Conservation (phyloP, 2,797 vertebrate species). For the Distichodus sexfasciatus region DNA sequence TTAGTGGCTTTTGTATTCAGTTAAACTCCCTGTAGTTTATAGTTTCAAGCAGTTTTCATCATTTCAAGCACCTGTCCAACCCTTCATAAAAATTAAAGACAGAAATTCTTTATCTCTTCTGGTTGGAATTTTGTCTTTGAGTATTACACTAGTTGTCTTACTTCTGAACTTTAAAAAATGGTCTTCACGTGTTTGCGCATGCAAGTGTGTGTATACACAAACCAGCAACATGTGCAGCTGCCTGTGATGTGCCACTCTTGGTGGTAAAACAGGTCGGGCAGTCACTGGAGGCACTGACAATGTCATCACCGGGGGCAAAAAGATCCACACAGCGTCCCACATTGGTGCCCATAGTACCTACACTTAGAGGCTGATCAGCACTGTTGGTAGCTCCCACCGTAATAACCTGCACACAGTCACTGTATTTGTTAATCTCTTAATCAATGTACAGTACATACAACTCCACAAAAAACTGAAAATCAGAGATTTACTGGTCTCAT, state of each 20-base stretch:
- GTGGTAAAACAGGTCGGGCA: slow-evolving; percentile 86
- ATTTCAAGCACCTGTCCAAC: too few species aligned
- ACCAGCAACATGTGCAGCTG: slow-evolving; percentile 84
- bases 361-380: slow-evolving; percentile 76
- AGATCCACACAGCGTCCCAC: slow-evolving; percentile 85
- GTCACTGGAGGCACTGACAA: slow-evolving; percentile 86
- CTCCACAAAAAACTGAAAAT: too few species aligned
- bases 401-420: slow-evolving; percentile 76
- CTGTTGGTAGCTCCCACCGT: slow-evolving; percentile 84
- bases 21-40: too few species aligned
- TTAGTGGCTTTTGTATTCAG: too few species aligned
- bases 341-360: slow-evolving; percentile 82
- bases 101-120: too few species aligned
- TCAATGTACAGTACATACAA: too few species aligned
- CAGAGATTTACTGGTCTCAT: too few species aligned
- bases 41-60: too few species aligned
- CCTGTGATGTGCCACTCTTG: slow-evolving; percentile 84
- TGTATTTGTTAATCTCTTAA: too few species aligned
- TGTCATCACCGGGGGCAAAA: slow-evolving; percentile 88
- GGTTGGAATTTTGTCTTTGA: not conserved
- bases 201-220: slow-evolving; percentile 39
- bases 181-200: not conserved
- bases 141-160: not conserved
- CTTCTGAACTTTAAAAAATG: not conserved
- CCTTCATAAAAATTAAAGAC: too few species aligned